These are phyloP conservation scores for Pangasius krempfi DNA, from an alignment of 2,797 vertebrate species.

Conservation along the genomic window DNA sequence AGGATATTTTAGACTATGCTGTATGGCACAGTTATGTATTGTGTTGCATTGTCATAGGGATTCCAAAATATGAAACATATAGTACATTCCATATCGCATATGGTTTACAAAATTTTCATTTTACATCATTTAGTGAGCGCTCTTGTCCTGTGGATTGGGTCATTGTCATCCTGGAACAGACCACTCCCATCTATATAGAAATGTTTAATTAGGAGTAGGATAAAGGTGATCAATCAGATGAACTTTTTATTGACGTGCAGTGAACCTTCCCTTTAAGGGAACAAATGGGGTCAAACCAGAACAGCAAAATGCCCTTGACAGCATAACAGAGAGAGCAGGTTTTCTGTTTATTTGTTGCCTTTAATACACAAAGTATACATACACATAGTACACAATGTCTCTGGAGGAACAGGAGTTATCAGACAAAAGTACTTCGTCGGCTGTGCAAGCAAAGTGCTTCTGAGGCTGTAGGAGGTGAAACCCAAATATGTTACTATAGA, in stretches of 20 bases:
- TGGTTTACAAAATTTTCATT: neutral
- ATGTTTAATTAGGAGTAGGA: neutral
- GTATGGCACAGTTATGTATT: neutral
- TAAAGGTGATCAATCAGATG: constrained; percentile 1
- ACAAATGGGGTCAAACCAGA: neutral
- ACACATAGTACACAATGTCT: neutral
- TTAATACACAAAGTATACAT: neutral
- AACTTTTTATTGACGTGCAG: neutral
- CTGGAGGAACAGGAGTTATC: neutral
- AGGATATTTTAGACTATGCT: neutral
- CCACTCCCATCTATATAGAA: neutral
- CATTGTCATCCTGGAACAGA: neutral
- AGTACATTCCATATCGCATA: neutral
- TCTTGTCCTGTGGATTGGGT: neutral
- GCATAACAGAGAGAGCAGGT: neutral
- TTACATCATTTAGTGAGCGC: neutral
- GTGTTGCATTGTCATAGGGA: neutral
- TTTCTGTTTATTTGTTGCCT: neutral
- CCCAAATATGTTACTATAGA: neutral
- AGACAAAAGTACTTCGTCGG: neutral
- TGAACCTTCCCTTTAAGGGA: neutral
- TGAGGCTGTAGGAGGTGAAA: neutral
- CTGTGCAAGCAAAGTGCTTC: neutral
- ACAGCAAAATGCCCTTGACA: neutral
- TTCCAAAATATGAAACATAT: neutral